A percentile compares a stretch with the other conserved stretches of the same genome.
Conservation (phyloP, 2,888 invertebrate genomes). For the Heliconius aoede region DNA sequence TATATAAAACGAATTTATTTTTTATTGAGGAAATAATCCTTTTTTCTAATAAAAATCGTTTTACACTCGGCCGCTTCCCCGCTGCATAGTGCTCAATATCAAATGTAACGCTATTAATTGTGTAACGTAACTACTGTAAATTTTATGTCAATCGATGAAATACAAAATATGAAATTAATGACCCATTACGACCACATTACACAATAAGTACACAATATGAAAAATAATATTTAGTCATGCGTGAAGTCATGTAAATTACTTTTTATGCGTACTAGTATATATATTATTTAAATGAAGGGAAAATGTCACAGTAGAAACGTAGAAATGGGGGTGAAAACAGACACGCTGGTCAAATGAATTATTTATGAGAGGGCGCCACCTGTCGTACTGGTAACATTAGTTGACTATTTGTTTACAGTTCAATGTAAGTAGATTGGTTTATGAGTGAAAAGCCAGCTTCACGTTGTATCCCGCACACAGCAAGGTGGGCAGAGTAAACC, state of each 20-base stretch:
- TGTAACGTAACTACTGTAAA: background rate
- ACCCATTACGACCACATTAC: slow-evolving; percentile 19
- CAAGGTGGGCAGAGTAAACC: too few relatives aligned
- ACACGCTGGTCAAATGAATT: slow-evolving; percentile 48
- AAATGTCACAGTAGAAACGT: slow-evolving; percentile 34
- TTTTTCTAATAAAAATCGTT: too few relatives aligned
- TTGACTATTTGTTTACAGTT: slow-evolving; percentile 34
- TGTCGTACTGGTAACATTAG: slow-evolving; percentile 48
- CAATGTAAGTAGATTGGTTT: background rate
- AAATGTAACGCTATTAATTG: background rate
- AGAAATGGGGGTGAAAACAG: slow-evolving; percentile 42
- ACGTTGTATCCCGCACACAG: too few relatives aligned
- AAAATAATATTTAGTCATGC: slow-evolving; percentile 31
- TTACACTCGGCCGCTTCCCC: background rate
- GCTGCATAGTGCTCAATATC: background rate
- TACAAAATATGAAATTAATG: slow-evolving; percentile 16
- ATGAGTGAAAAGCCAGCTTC: too few relatives aligned
- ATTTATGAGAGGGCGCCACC: slow-evolving; percentile 52
- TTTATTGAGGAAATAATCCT: too few relatives aligned
- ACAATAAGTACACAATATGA: slow-evolving; percentile 30
- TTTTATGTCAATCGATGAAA: slow-evolving; percentile 1
- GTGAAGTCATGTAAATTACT: slow-evolving; percentile 30
- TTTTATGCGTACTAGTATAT: slow-evolving; percentile 34
- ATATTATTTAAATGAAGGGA: slow-evolving; percentile 40
- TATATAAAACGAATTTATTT: too few relatives aligned